phyloP scores from a whole-genome alignment of 2,797 vertebrate species.

The Staurois parvus region DNA sequence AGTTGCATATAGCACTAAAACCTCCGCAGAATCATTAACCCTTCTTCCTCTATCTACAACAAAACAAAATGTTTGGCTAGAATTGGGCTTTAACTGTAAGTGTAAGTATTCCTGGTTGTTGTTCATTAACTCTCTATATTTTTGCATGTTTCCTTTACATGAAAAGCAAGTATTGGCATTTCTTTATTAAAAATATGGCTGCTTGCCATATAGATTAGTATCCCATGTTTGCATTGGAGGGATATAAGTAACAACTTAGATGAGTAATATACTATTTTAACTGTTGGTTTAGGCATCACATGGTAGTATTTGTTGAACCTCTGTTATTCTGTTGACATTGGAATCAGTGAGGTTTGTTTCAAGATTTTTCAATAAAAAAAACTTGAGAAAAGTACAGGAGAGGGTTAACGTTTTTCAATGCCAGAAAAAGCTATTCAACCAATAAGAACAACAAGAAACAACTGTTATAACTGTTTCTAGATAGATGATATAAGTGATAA shows the following conservation, averaged over 20 bases:
- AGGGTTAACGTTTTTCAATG: constrained; percentile 60
- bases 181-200: constrained; percentile 59
- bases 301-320: constrained; percentile 62
- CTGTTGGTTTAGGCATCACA: constrained; percentile 62
- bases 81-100: no score
- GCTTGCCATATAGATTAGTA: constrained; percentile 36
- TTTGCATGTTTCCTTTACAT: constrained; percentile 59
- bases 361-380: constrained; percentile 64
- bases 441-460: constrained; percentile 27
- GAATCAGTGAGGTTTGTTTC: constrained; percentile 67
- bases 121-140: constrained; percentile 28
- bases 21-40: no score
- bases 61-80: no score
- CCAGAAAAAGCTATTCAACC: constrained; percentile 41
- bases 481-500: not conserved
- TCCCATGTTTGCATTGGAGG: constrained; percentile 62
- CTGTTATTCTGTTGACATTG: constrained; percentile 62
- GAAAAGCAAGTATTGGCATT: constrained; percentile 44
- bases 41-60: no score
- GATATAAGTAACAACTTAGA: constrained; percentile 63
- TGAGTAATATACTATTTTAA: constrained; percentile 50
- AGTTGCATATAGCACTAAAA: no score
- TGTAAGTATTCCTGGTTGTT: not conserved
- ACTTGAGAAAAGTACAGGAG: constrained; percentile 69
- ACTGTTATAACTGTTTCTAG: not conserved